Evolutionary conservation across 1,140 invertebrate genomes (phyloP).

Genomic region (Metaphire vulgaris): DNA sequence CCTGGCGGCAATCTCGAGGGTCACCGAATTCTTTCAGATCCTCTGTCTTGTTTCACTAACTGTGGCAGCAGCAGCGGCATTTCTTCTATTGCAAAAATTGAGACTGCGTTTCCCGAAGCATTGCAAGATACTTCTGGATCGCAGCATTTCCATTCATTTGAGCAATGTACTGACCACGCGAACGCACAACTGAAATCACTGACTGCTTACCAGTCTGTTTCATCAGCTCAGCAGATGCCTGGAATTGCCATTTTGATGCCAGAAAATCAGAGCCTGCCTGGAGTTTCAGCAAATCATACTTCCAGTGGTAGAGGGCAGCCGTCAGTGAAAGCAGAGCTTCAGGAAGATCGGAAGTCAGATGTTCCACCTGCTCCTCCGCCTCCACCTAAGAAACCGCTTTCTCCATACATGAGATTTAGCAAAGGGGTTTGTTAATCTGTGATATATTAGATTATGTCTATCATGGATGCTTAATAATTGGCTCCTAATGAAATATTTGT

Average conservation of each 20-base stretch:
- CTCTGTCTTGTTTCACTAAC: background rate
- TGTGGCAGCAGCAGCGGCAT: background rate
- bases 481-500: too few relatives aligned
- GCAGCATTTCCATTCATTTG: too few relatives aligned
- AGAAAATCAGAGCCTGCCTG: background rate
- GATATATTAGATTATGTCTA: too few relatives aligned
- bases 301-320: background rate
- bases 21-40: too few relatives aligned
- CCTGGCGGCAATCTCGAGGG: too few relatives aligned
- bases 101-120: background rate
- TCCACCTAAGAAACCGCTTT: slow-evolving; percentile 26
- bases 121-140: too few relatives aligned
- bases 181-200: too few relatives aligned
- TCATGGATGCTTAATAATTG: too few relatives aligned
- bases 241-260: background rate
- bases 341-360: too few relatives aligned
- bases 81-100: background rate
- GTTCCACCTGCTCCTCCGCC: background rate
- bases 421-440: slow-evolving; percentile 24
- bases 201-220: too few relatives aligned
- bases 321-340: background rate
- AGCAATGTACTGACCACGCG: too few relatives aligned
- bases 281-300: background rate
- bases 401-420: slow-evolving; percentile 29
- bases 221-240: too few relatives aligned